Evolutionary conservation across 2,797 vertebrate species (phyloP).

Genomic region (Coranthus polyacanthus): DNA sequence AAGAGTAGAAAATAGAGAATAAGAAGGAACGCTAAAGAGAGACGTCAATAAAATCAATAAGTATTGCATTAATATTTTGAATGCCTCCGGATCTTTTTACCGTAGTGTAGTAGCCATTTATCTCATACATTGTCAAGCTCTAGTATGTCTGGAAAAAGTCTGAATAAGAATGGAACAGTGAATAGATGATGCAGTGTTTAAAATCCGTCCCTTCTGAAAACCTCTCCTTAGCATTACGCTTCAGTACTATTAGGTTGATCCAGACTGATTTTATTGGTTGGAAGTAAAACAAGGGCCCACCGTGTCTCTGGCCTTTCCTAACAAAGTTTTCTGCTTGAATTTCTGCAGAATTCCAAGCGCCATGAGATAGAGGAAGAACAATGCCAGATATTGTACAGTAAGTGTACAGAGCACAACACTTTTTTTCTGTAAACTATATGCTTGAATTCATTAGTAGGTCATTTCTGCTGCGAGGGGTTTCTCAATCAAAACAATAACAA

Average conservation of each 20-base stretch:
- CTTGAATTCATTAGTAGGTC: too few species aligned
- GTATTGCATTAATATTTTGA: not conserved
- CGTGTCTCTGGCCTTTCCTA: too few species aligned
- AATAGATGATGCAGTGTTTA: not conserved
- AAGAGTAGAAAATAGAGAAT: not conserved
- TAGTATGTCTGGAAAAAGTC: not conserved
- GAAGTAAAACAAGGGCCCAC: not conserved
- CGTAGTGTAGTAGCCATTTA: not conserved
- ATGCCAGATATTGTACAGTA: not conserved
- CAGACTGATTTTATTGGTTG: not conserved
- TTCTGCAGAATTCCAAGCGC: not conserved
- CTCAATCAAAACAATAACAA: too few species aligned
- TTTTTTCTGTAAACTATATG: too few species aligned
- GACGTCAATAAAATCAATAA: not conserved
- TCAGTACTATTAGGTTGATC: not conserved
- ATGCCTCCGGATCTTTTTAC: not conserved
- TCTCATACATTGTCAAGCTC: not conserved
- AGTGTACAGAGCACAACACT: too few species aligned
- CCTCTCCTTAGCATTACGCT: not conserved
- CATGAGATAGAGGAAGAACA: not conserved
- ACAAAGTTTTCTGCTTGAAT: conserved; percentile 14
- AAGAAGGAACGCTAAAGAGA: not conserved
- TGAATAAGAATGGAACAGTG: not conserved
- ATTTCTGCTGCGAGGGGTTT: too few species aligned
- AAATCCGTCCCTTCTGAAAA: not conserved